Evolutionary conservation across 2,113 vertebrate genomes (phyloP), one percentile per base, ranked within the genome.

Genomic region (Canis aureus): DNA sequence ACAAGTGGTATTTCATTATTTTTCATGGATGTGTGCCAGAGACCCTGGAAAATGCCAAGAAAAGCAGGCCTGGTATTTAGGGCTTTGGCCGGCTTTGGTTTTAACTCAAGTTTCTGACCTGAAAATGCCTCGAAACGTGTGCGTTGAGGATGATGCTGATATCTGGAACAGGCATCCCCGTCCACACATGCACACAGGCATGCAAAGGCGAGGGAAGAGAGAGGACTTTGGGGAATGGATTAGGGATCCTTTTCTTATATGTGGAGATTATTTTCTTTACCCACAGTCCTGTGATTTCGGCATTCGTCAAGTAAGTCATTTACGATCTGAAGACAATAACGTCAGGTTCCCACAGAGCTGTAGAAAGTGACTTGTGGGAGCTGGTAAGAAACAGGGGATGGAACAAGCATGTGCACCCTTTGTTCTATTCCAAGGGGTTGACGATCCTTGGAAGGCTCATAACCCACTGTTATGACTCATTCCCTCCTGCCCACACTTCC

Each of bases 301-400:
- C 97, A 97, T 98, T 98, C 98, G 98, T 97, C 96, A 97, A 97
- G 96, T 98, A 98, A 98, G 67, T 92, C 89, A 97, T 97, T 97
- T 98, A 98, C 95, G 97, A 97, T 92, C 97, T 94, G 93, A 98
- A 96, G 95, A 97, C 98, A 97, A 93, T 94, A 98, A 97, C 82
- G 85, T 93, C 66, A 97, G 90, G 32, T 93, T 98, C 89, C 96
- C 93, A 95, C 81, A 94, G 97, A 97, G 98, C 83, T 97, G 91
- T 93, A 94, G 86, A 95, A 86, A 92, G 83, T 79, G 89, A 29
- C 74, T 89, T 78, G 79, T 69, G 69, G 59, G 74, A 76, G 76
- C 73, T 57, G 20, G 69, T 67, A n/a, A 66, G 89, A 94, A 94
- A 76, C 22, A 84, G 64, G 59, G 55, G 51, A 51, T 81, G 55